A percentile compares a stretch with the other conserved stretches of the same genome.
These are phyloP conservation scores for Leucophenga montana DNA, from an alignment of 2,888 invertebrate species.

Conservation along the genomic window DNA sequence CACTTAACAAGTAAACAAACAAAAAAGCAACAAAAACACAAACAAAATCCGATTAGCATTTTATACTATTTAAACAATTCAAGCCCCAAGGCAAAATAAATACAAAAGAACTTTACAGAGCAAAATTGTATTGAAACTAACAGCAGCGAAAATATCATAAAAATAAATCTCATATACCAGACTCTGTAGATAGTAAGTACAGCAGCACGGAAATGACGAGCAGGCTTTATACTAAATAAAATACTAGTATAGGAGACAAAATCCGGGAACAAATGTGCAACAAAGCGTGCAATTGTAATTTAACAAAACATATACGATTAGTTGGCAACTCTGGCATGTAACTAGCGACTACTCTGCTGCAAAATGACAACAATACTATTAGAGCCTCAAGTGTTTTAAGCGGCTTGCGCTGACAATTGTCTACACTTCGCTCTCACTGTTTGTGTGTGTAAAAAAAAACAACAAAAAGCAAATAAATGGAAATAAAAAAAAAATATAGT, in stretches of 20 bases:
- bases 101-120: neutral
- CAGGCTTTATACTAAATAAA: slow-evolving; percentile 33
- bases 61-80: slow-evolving; percentile 54
- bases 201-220: slow-evolving; percentile 23
- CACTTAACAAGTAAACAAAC: no score
- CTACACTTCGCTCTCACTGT: neutral
- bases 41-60: slow-evolving; percentile 61
- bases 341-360: neutral
- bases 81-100: slow-evolving; percentile 7
- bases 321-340: slow-evolving; percentile 8
- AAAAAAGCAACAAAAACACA: slow-evolving; percentile 22
- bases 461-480: no score
- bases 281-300: slow-evolving; percentile 66
- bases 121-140: no score
- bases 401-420: slow-evolving; percentile 23
- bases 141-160: slow-evolving; percentile 1
- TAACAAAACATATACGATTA: slow-evolving; percentile 41
- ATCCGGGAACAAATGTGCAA: slow-evolving; percentile 53
- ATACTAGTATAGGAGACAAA: slow-evolving; percentile 37
- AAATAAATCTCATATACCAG: slow-evolving; percentile 21
- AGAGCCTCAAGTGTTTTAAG: slow-evolving; percentile 28
- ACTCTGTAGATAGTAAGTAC: no score
- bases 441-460: no score
- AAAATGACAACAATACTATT: slow-evolving; percentile 22
- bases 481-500: slow-evolving; percentile 36